Conservation (phyloP, 2,113 vertebrate species). For the Carassius carassius region DNA sequence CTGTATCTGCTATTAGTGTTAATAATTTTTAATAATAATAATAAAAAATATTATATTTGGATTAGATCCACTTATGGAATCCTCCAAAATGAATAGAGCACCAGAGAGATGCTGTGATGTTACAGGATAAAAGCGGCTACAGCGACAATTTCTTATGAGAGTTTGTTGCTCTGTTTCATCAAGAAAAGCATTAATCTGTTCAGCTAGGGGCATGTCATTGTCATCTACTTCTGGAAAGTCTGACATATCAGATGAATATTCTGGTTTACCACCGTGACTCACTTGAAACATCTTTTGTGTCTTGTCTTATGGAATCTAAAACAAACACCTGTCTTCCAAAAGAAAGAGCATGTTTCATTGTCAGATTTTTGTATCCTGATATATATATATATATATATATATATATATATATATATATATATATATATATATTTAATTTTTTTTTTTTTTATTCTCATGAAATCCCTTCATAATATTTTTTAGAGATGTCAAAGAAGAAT, state of each 20-base stretch:
- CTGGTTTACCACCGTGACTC: neutral
- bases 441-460: too few species aligned
- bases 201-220: neutral
- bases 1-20: neutral
- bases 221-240: neutral
- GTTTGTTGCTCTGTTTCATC: constrained; percentile 14
- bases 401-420: too few species aligned
- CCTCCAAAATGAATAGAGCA: neutral
- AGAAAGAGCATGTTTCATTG: neutral
- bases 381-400: too few species aligned
- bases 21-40: neutral
- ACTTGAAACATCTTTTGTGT: constrained; percentile 2
- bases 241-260: constrained; percentile 16
- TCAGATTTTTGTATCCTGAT: neutral
- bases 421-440: too few species aligned
- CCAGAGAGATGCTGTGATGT: neutral
- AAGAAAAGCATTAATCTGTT: constrained; percentile 22
- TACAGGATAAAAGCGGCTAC: neutral
- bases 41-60: too few species aligned
- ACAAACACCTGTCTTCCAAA: constrained; percentile 30
- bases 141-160: neutral
- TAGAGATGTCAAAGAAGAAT: neutral
- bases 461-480: neutral
- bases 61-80: neutral
- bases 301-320: neutral